Base-by-base conservation (phyloP, 1,140 invertebrate species). In the Temnothorax longispinosus region DNA sequence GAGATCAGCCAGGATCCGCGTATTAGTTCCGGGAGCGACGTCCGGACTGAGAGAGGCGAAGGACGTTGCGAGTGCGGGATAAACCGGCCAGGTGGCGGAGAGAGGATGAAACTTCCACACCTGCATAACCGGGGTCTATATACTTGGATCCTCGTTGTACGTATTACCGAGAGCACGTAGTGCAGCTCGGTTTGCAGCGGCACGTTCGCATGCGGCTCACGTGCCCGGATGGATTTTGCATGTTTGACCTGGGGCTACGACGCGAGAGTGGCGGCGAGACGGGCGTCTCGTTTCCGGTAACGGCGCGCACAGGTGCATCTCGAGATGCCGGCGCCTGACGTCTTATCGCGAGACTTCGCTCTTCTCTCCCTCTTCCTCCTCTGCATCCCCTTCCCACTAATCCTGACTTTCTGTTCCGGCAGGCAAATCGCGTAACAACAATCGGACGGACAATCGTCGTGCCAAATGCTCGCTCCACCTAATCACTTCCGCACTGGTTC, bases 151-250 rank as follows among this genome's bases (percentile, higher is more conserved):
- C 75, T 89, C 88, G 81, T 88, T 89, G 86, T 72, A 80, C 67
- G 75, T 85, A 88, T 88, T 86, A 86, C 56, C 56, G 35, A 35
- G 72, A 15, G 75, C 72, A 76, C 85, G 85, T 87, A 87, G 81
- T 50, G 60, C 58, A 82, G 64, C 86, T 87, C 65, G 80, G 84
- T 77, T 69, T 85, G 62, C 64, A 56, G 56, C 21, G 50, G 60
- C 85, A 88, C 75, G 85, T 88, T 88, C 58, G 77, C 80, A 92
- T 80, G 87, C 91, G 69, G 52, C 74, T 92, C 92, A 91, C 93
- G 91, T 92, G 88, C 84, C 64, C 38, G 89, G 88, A 94, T 92
- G 89, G 90, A 91, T 93, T 93, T 94, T 93, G 91, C 91, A 92
- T 91, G 91, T 93, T 92, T 93, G 91, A 93, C 91, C 90, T 65